Base-by-base conservation (phyloP, 1,140 invertebrate species). In the Telenomus remus region DNA sequence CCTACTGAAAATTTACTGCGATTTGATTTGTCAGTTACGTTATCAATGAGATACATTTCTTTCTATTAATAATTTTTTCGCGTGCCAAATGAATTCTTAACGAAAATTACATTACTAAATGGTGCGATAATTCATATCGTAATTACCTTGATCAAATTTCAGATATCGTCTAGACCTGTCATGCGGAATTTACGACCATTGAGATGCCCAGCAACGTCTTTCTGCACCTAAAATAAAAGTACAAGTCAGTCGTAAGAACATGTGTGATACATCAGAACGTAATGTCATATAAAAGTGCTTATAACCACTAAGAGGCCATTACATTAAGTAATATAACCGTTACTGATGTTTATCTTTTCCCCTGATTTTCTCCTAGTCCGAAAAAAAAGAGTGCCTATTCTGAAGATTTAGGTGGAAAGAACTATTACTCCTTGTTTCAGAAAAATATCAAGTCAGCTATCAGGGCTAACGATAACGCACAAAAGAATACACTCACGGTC, bases 291-390 rank as follows among this genome's bases (percentile, higher is more conserved):
- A 19, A 49, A n/a, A 16, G 43, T 46, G 34, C 53, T 66, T 49
- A 56, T 50, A 43, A 56, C 37, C 37, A 16, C 47, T 66, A 66
- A 56, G 33, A 37, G 43, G 39, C 63, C 47, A 57, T 66, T 66
- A 66, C 37, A 50, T 66, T 66, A 66, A 56, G 63, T 66, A 66
- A 66, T 57, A 57, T 57, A 42, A 57, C 46, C 53, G 47, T 57
- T 66, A 56, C 63, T 50, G 39, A 56, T 44, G 37, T 4, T 56
- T 66, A 43, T 57, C 35, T 56, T 13, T 60, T 43, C 33, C 53
- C 11, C 46, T 43, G 39, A 50, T 57, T 66, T 66, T 9, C 46
- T 37, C 37, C 49, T 27, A 53, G n/a, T 33, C 42, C 34, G 27
- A 5, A n/a, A 42, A 65, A 42, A 54, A 44, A 33, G 42, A 5